A percentile compares a stretch with the other conserved stretches of the same genome.
Evolutionary conservation across 2,888 invertebrate species (phyloP).

Genomic region (Oligia fasciuncula): DNA sequence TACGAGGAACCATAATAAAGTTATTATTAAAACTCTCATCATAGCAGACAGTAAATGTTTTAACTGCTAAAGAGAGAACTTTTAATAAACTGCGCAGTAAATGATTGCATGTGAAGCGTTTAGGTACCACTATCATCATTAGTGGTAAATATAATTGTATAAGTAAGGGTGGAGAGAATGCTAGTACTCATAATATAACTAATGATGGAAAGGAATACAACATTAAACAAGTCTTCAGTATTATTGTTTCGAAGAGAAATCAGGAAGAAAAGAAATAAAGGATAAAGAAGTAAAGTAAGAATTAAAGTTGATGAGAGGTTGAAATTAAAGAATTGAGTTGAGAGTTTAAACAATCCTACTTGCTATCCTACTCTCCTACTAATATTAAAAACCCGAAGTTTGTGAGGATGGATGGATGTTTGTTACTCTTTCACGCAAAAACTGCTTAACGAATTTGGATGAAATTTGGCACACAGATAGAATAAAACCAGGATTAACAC

Average conservation of each 20-base stretch:
- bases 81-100: constrained; percentile 8
- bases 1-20: constrained; percentile 9
- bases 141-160: background rate
- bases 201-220: background rate
- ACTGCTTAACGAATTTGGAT: background rate
- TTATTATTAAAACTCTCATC: background rate
- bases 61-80: constrained; percentile 8
- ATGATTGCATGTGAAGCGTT: constrained; percentile 8
- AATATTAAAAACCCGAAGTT: background rate
- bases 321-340: background rate
- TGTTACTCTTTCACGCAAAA: background rate
- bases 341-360: background rate
- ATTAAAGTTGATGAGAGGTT: background rate
- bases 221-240: background rate
- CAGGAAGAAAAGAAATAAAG: background rate
- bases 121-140: background rate
- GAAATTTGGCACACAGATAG: background rate
- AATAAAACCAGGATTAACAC: background rate
- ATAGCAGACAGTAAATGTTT: constrained; percentile 18
- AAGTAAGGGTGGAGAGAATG: background rate
- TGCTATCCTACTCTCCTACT: too few relatives aligned
- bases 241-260: background rate
- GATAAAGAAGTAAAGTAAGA: background rate
- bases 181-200: background rate
- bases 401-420: background rate